These are phyloP conservation scores for Luidia sarsii DNA, from an alignment of 53 echinoderm and acorn worm genomes.

Conservation along the genomic window DNA sequence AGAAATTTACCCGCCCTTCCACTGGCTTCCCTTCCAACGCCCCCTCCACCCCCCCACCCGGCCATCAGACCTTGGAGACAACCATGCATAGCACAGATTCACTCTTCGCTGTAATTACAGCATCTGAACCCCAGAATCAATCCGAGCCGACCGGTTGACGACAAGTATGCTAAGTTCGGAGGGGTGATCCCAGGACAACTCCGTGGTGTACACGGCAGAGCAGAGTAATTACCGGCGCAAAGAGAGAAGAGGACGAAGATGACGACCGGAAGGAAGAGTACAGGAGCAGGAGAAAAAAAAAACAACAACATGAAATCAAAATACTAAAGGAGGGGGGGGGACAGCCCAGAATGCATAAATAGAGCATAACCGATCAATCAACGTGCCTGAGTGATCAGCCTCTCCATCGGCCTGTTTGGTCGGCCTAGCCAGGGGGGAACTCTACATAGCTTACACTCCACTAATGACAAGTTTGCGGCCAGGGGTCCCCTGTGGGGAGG, in stretches of 20 bases:
- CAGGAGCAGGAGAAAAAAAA: not conserved
- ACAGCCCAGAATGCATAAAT: slow-evolving; percentile 34
- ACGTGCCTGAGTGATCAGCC: slow-evolving; percentile 16
- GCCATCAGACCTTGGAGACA: too few relatives aligned
- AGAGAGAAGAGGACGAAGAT: not conserved
- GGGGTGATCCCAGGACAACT: slow-evolving; percentile 48
- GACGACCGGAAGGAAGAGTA: not conserved
- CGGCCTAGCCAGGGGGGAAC: not conserved
- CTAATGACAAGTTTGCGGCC: slow-evolving; percentile 40
- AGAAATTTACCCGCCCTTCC: too few relatives aligned
- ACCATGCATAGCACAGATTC: not conserved
- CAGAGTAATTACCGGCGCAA: slow-evolving; percentile 27
- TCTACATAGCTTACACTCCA: slow-evolving; percentile 15
- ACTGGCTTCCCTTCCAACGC: too few relatives aligned
- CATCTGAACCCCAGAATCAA: slow-evolving; percentile 34
- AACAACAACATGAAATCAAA: too few relatives aligned
- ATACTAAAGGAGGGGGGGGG: too few relatives aligned
- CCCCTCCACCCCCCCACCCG: too few relatives aligned
- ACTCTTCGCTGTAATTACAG: not conserved
- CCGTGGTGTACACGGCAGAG: not conserved
- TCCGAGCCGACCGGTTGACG: slow-evolving; percentile 14
- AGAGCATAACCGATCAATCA: slow-evolving; percentile 56
- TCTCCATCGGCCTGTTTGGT: not conserved
- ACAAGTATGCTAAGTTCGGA: slow-evolving; percentile 21
- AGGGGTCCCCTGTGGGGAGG: not conserved